These are phyloP conservation scores for Aulostomus chinensis DNA, from an alignment of 2,797 vertebrate genomes.

Conservation along the genomic window DNA sequence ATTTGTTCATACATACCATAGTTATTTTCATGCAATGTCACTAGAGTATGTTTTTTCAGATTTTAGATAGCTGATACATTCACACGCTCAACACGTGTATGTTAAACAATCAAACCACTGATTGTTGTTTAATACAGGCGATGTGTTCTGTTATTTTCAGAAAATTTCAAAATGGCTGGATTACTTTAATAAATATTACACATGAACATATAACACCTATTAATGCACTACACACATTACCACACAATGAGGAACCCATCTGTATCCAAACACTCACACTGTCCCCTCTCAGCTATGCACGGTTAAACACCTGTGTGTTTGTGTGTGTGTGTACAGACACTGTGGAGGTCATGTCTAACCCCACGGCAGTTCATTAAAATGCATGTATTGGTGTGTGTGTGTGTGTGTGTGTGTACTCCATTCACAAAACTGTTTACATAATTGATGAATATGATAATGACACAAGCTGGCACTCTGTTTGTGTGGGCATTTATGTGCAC, in stretches of 20 bases:
- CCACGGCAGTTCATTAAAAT: conserved; percentile 80
- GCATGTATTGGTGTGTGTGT: conserved; percentile 55
- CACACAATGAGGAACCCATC: conserved; percentile 1
- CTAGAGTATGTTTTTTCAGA: too few relatives aligned
- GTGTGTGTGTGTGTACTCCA: conserved; percentile 48
- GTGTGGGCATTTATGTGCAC: conserved; percentile 52
- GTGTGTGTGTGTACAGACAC: conserved; percentile 36
- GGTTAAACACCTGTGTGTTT: conserved; percentile 59
- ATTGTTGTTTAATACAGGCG: neutral
- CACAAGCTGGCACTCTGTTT: conserved; percentile 76
- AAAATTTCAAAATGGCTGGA: neutral
- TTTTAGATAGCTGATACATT: too few relatives aligned
- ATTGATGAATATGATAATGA: conserved; percentile 88
- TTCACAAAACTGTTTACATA: conserved; percentile 83
- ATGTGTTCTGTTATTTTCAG: neutral
- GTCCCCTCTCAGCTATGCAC: conserved; percentile 39
- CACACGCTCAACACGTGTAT: too few relatives aligned
- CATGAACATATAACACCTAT: neutral
- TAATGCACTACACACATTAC: conserved; percentile 7
- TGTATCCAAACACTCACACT: conserved; percentile 27
- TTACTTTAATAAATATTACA: conserved; percentile 1
- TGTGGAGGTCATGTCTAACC: conserved; percentile 74
- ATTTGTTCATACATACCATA: too few relatives aligned
- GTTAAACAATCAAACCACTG: too few relatives aligned
- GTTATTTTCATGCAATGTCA: too few relatives aligned